Evolutionary conservation across 1,140 invertebrate genomes (phyloP).

Genomic region (Drosophila malerkotliana): DNA sequence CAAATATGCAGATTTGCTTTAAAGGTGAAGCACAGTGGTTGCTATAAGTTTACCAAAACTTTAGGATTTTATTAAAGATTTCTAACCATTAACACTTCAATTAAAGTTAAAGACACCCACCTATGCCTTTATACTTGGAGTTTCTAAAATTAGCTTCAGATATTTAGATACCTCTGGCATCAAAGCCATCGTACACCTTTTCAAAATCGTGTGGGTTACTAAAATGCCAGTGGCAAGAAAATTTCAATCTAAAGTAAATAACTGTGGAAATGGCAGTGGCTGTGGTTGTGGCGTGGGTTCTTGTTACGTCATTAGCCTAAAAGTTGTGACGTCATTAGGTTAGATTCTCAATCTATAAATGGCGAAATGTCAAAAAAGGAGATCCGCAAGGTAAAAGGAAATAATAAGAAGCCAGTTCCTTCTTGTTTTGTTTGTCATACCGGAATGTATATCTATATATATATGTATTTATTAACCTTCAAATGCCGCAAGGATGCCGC

Average conservation of each 20-base stretch:
- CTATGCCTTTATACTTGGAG: background rate
- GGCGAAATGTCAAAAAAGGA: slow-evolving; percentile 2
- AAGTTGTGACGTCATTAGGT: slow-evolving; percentile 36
- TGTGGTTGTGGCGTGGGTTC: slow-evolving; percentile 13
- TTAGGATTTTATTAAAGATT: background rate
- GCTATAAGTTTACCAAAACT: background rate
- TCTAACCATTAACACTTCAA: background rate
- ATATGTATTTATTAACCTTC: slow-evolving; percentile 72
- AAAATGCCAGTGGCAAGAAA: slow-evolving; percentile 23
- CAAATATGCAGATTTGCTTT: slow-evolving; percentile 6
- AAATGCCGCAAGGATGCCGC: slow-evolving; percentile 43
- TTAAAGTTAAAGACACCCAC: background rate
- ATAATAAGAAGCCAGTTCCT: slow-evolving; percentile 16
- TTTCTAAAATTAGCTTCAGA: slow-evolving; percentile 18
- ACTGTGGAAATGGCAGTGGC: background rate
- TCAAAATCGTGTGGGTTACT: slow-evolving; percentile 14
- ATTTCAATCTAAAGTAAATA: slow-evolving; percentile 9
- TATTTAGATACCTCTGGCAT: background rate
- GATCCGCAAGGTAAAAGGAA: background rate
- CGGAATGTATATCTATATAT: slow-evolving; percentile 13
- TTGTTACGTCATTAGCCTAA: slow-evolving; percentile 29
- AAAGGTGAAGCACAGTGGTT: slow-evolving; percentile 2
- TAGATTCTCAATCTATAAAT: slow-evolving; percentile 34
- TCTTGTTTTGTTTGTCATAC: slow-evolving; percentile 17
- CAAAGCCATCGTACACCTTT: slow-evolving; percentile 8